These are phyloP conservation scores for Coptotermes formosanus DNA, from an alignment of 1,140 invertebrate species.

Conservation along the genomic window DNA sequence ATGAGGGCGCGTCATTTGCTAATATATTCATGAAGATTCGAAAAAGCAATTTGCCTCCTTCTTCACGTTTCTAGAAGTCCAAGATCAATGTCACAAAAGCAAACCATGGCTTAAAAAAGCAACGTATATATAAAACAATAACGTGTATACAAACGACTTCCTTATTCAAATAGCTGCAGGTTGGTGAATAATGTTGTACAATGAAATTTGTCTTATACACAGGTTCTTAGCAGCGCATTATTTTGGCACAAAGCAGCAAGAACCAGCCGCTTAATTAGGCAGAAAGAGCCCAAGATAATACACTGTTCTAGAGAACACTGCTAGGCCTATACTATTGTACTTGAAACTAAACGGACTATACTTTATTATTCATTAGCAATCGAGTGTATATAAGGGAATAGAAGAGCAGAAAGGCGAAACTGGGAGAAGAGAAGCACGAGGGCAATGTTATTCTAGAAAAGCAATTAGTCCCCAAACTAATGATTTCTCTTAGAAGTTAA, in stretches of 20 bases:
- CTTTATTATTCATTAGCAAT: conserved; percentile 19
- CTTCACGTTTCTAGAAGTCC: too few relatives aligned
- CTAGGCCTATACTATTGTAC: neutral
- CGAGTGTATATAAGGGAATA: neutral
- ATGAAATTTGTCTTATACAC: neutral
- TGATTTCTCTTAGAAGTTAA: neutral
- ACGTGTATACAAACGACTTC: too few relatives aligned
- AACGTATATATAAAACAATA: too few relatives aligned
- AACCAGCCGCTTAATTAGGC: neutral
- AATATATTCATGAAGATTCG: too few relatives aligned
- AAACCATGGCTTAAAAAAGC: too few relatives aligned
- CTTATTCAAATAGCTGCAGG: too few relatives aligned
- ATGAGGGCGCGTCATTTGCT: too few relatives aligned
- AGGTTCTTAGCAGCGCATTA: neutral
- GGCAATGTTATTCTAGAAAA: neutral
- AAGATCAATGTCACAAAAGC: too few relatives aligned
- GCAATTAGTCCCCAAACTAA: conserved; percentile 1
- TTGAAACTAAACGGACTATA: neutral
- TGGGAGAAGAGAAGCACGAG: neutral
- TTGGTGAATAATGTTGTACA: neutral
- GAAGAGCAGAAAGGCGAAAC: neutral
- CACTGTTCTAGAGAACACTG: neutral
- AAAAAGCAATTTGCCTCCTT: too few relatives aligned
- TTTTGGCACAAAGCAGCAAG: neutral
- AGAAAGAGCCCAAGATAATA: neutral